Evolutionary conservation across 1,140 invertebrate genomes (phyloP).

Genomic region (Ceratosolen fusciceps): DNA sequence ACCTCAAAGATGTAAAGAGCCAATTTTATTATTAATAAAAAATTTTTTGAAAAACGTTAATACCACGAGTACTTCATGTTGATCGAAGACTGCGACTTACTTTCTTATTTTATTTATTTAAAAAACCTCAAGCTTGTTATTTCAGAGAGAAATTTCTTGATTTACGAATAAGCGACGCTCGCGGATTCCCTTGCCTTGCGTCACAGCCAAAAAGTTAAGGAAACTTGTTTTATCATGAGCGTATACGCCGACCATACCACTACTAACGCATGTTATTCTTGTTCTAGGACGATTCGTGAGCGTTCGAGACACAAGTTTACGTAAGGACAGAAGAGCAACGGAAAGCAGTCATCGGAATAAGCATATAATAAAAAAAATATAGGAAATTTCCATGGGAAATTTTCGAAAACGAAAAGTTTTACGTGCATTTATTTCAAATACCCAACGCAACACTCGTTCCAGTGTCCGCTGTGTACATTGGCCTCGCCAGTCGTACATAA

Average conservation of each 20-base stretch:
- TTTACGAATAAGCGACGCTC: not conserved
- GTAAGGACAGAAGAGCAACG: not conserved
- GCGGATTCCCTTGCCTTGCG: not conserved
- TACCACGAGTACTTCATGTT: conserved; percentile 11
- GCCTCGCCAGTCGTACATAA: too few relatives aligned
- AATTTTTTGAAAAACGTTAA: not conserved
- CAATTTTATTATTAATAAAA: conserved; percentile 4
- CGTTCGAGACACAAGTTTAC: not conserved
- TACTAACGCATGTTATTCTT: not conserved
- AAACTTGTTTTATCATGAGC: not conserved
- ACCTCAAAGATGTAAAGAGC: not conserved
- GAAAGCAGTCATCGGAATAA: not conserved
- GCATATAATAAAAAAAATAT: not conserved
- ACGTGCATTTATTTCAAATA: not conserved
- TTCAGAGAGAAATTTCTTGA: not conserved
- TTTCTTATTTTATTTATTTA: not conserved
- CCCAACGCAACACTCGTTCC: too few relatives aligned
- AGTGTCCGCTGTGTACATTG: too few relatives aligned
- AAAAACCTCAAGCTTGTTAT: not conserved
- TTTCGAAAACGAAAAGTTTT: too few relatives aligned
- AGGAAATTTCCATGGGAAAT: not conserved
- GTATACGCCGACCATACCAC: not conserved
- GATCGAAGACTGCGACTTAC: not conserved
- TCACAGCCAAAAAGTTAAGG: not conserved
- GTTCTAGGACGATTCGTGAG: not conserved